Conservation (phyloP, 2,888 invertebrate genomes). For the Axea sp. region DNA sequence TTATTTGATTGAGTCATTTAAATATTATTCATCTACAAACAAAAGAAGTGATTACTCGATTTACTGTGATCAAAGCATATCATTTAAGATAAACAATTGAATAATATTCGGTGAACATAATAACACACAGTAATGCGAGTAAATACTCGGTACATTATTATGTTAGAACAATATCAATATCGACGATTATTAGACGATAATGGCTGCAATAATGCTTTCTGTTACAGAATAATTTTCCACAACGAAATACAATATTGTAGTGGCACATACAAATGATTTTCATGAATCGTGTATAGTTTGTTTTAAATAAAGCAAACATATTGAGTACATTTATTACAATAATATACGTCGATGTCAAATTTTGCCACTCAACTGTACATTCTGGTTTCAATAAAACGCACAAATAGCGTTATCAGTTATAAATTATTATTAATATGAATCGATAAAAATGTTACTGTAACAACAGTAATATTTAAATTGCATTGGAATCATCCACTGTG, state of each 20-base stretch:
- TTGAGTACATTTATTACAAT: neutral
- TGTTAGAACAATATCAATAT: constrained; percentile 20
- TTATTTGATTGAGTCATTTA: neutral
- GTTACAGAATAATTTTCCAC: constrained; percentile 7
- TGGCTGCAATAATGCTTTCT: constrained; percentile 8
- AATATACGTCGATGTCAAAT: neutral
- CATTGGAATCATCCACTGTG: neutral
- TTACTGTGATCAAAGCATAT: neutral
- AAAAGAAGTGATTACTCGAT: neutral
- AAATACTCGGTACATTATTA: constrained; percentile 13
- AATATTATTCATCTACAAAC: neutral
- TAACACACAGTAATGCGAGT: constrained; percentile 4
- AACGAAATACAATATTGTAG: constrained; percentile 13
- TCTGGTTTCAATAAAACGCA: neutral
- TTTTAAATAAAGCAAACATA: constrained; percentile 7
- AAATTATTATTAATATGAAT: neutral
- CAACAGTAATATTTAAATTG: neutral
- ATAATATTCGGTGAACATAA: constrained; percentile 4
- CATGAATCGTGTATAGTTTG: constrained; percentile 4
- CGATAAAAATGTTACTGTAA: too few species aligned
- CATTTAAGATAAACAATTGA: neutral
- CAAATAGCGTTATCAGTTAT: neutral
- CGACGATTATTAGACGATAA: constrained; percentile 17
- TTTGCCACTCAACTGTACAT: neutral
- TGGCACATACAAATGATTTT: constrained; percentile 1